Evolutionary conservation across 2,113 vertebrate species (phyloP), one percentile per base, ranked within the genome.

Genomic region (Amblyopsis rosae): DNA sequence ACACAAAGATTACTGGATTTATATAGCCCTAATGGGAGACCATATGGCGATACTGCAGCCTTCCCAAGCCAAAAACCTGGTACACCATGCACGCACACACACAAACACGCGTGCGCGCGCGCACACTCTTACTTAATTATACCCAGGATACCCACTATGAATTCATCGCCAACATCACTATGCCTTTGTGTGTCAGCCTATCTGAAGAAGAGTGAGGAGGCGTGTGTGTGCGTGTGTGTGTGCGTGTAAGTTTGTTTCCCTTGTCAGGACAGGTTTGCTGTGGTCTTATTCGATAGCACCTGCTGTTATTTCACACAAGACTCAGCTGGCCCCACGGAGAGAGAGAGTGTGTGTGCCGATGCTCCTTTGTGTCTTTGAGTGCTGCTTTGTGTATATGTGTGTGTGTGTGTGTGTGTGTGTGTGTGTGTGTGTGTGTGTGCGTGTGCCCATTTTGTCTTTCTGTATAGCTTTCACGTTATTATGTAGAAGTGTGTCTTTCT

Each of bases 281-380:
- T 70, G 73, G 72, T 80, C 76, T 82, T 86, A 82, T 76, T 86
- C 83, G 87, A 89, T 83, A 83, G 87, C 81, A 84, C 87, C 84
- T 87, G 87, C 87, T 90, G 87, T 89, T 83, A 70, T 70, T 84
- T 81, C 75, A 82, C 86, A 82, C 80, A 85, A 75, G 82, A 79
- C 87, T 86, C 89, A 90, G 86, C 85, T 90, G 87, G 87, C 84
- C 16, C 13, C 1, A 54, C 51, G 3, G 51, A 54, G 49, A 51
- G 15, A 51, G 49, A 51, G 2, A 51, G 2, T 13, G n/a, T 51
- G 12, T 50, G 12, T 11, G 48, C 53, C 17, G 13, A 54, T n/a
- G 15, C 17, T n/a, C 15, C 53, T 41, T 12, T 12, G 59, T 67
- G 61, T 17, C 47, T 10, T 57, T 26, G 26, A 26, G 2, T 26